Conservation (phyloP, 35 echinoderm and acorn worm species). For the Lytechinus variegatus region DNA sequence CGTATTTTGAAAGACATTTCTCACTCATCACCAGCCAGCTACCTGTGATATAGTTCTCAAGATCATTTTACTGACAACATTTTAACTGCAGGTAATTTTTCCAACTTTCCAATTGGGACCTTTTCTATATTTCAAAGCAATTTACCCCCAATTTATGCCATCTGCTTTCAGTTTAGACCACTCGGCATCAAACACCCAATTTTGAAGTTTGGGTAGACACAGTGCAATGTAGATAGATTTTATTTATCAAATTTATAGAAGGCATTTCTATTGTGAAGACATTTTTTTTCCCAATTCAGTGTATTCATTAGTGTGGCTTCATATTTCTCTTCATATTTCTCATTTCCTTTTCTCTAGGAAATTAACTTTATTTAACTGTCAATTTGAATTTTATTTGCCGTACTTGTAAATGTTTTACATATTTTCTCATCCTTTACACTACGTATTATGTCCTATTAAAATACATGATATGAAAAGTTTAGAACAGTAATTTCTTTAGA, state of each 20-base stretch:
- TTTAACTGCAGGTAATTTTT: too few species aligned
- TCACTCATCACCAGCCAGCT: too few species aligned
- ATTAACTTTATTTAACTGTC: background rate
- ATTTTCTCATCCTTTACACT: background rate
- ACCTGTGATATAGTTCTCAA: too few species aligned
- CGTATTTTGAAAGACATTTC: too few species aligned
- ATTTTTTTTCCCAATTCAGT: background rate
- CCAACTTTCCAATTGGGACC: too few species aligned
- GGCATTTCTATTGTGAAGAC: background rate
- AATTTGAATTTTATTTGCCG: background rate
- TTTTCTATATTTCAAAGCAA: too few species aligned
- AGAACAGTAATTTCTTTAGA: background rate
- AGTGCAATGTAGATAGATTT: constrained; percentile 3
- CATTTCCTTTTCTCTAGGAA: background rate
- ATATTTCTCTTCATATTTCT: background rate
- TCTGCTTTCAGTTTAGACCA: too few species aligned
- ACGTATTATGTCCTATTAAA: background rate
- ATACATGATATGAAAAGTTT: background rate
- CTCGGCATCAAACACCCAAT: too few species aligned
- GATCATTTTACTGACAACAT: too few species aligned
- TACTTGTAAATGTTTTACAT: background rate
- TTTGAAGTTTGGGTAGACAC: background rate
- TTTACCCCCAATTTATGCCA: too few species aligned
- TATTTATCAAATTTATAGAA: background rate
- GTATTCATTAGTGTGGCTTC: background rate